Conservation (phyloP, 2,888 invertebrate genomes). For the Cryptophagus acutangulus region DNA sequence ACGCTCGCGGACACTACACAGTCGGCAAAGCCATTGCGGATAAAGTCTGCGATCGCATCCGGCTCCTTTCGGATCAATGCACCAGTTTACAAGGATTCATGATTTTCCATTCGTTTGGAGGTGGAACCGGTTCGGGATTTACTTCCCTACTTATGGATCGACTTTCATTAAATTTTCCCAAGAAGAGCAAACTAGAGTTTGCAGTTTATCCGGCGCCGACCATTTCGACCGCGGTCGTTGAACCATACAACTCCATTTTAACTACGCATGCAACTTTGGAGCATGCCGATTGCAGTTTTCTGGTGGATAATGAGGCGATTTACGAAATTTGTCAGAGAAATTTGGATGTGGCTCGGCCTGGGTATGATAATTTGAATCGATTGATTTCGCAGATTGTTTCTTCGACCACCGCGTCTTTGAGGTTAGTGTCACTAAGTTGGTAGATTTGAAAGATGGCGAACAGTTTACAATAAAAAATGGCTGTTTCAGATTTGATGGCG, state of each 20-base stretch:
- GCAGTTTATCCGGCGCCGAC: conserved; percentile 75
- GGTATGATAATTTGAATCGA: conserved; percentile 81
- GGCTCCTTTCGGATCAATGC: conserved; percentile 61
- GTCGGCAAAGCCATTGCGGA: conserved; percentile 72
- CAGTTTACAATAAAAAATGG: too few species aligned
- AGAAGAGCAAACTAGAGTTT: conserved; percentile 60
- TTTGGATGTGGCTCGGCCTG: conserved; percentile 70
- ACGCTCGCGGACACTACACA: conserved; percentile 75
- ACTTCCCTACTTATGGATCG: conserved; percentile 62
- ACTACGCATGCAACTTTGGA: conserved; percentile 66
- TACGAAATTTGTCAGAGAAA: too few species aligned
- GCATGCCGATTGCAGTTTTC: conserved; percentile 63
- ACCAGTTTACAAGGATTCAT: conserved; percentile 59
- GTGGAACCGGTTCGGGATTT: conserved; percentile 74
- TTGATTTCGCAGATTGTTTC: conserved; percentile 70
- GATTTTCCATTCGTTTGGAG: conserved; percentile 64
- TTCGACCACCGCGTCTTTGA: conserved; percentile 62
- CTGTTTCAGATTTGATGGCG: too few species aligned
- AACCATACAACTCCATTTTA: conserved; percentile 69
- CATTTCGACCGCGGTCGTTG: conserved; percentile 69
- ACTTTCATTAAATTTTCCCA: conserved; percentile 59
- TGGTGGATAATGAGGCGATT: conserved; percentile 69
- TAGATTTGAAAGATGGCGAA: too few species aligned
- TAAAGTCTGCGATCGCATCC: conserved; percentile 63
- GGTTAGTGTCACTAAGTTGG: too few species aligned